Base-by-base conservation (phyloP, 1,140 invertebrate species). In the Penaeus japonicus region DNA sequence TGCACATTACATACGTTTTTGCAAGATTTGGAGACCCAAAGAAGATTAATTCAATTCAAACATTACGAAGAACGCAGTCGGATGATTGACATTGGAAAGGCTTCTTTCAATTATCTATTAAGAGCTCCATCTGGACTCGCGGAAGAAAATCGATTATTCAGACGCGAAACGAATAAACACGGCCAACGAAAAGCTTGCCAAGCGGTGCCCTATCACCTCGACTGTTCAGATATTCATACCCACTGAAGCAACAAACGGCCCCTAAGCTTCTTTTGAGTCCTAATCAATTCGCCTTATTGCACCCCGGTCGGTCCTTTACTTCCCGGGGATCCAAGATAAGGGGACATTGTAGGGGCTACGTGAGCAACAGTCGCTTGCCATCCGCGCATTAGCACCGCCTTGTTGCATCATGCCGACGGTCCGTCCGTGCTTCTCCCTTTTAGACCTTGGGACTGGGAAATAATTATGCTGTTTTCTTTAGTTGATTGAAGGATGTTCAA, bases 261-360 rank as follows among this genome's bases (percentile, higher is more conserved):
- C 55, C 80, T 77, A 83, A 77, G 59, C 86, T 39, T 47, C 86
- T 88, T 88, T 88, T 88, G 80, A 88, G 27, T 47, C 35, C 70
- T 27, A 84, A 88, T 88, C 86, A 88, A 83, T 88, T 59, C 86
- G 80, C 86, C 79, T 84, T 88, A 88, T 88, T 88, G 86, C 86
- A 83, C 86, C 65, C 27, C 20, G 85, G 80, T 57, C 54, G 86
- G 70, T 77, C 53, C 54, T 22, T 57, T 75, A 3, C 53, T 62
- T 55, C 84, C 73, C 39, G 20, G 15, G 30, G 53, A 39, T 75
- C 22, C 73, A 12, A 47, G 47, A 47, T 47, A 47, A 47, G 47
- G 47, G 10, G 47, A 47, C 47, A 47, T 47, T 47, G 47, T 47
- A 47, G 47, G 47, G 70, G 75, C 47, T 39, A 39, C 73, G 73